Evolutionary conservation across 2,113 vertebrate species (phyloP), one percentile per base, ranked within the genome.

Genomic region (Brachyhypopomus gauderio): DNA sequence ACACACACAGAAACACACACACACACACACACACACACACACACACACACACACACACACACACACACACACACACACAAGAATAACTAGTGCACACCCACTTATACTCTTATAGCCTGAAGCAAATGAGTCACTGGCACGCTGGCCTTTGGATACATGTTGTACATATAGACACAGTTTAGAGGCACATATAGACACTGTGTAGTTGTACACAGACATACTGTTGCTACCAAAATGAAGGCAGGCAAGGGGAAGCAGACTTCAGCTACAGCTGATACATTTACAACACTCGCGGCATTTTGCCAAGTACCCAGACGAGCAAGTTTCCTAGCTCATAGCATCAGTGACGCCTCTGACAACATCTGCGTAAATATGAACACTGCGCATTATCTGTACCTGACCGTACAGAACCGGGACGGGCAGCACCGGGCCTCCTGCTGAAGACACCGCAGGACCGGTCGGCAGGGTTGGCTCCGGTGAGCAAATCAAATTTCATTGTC

Each of bases 401-500:
- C 9, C 45, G 12, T 52, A 11, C 9, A 3, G 45, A 1, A 12
- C 36, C 63, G 17, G 16, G 62, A 63, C 1, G 17, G 12, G 63
- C 14, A 1, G 16, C 30, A 41, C 8, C 90, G 92, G 92, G 91
- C 36, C 91, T 90, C 34, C 82, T 89, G 92, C 87, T 92, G 92
- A 90, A 86, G 84, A 25, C 72, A 85, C 87, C 89, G 84, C 87
- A 64, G 78, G 90, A 91, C 86, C 87, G 78, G n/a, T n/a, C 82
- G 83, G 85, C 82, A 36, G 77, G 90, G 89, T 93, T 92, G 86
- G 87, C 92, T 92, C 89, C 86, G 89, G 87, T 84, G 93, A 85
- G 87, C 92, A 96, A 97, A 97, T 97, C 95, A 91, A 94, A 94
- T 95, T 96, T 95, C 90, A 94, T 87, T 95, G 92, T 93, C 91